These are phyloP conservation scores for Burhinus oedicnemus DNA, from an alignment of 2,113 vertebrate species.

Conservation along the genomic window DNA sequence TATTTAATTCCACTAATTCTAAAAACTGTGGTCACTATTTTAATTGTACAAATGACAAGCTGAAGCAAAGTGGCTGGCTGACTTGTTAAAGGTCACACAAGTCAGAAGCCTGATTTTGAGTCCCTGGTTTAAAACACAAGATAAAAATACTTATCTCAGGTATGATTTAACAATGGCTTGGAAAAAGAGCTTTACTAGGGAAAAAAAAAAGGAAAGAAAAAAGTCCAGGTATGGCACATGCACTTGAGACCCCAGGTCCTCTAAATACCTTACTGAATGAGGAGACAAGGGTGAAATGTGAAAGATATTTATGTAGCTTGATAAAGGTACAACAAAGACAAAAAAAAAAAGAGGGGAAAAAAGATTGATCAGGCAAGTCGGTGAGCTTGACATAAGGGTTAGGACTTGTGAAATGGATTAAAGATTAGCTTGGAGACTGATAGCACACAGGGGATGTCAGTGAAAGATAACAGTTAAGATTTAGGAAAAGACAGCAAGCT, in stretches of 20 bases:
- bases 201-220: neutral
- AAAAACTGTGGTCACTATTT: neutral
- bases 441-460: neutral
- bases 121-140: neutral
- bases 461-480: constrained; percentile 15
- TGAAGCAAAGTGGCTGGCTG: neutral
- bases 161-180: neutral
- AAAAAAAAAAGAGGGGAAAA: neutral
- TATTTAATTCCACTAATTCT: neutral
- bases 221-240: neutral
- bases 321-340: neutral
- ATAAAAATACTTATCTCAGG: neutral
- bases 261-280: constrained; percentile 6
- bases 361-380: constrained; percentile 24
- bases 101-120: neutral
- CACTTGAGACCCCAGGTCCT: neutral
- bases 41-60: neutral
- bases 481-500: neutral
- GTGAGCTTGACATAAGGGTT: constrained; percentile 22
- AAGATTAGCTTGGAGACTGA: constrained; percentile 36
- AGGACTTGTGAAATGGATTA: constrained; percentile 43
- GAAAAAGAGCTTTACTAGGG: neutral
- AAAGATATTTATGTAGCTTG: constrained; percentile 1
- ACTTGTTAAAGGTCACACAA: neutral
- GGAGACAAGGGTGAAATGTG: neutral